A percentile compares a stretch with the other conserved stretches of the same genome.
These are phyloP conservation scores for Alcis repandata DNA, from an alignment of 2,888 invertebrate genomes.

Conservation along the genomic window DNA sequence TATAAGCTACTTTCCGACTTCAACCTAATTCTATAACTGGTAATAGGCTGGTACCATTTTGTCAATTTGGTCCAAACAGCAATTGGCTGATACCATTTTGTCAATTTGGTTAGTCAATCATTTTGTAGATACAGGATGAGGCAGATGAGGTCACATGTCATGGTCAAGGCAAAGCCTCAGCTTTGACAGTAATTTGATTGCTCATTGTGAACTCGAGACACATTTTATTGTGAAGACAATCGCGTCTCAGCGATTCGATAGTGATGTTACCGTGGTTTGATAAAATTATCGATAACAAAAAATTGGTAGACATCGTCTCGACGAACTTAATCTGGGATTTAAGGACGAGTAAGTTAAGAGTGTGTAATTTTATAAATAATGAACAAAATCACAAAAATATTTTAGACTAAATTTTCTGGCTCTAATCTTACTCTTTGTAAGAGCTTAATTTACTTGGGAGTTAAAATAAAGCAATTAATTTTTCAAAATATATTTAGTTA, in stretches of 20 bases:
- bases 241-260: conserved; percentile 59
- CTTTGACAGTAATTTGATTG: conserved; percentile 81
- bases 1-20: too few relatives aligned
- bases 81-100: not conserved
- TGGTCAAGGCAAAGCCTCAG: conserved; percentile 67
- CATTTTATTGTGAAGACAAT: conserved; percentile 79
- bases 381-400: too few relatives aligned
- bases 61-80: not conserved
- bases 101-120: conserved; percentile 26
- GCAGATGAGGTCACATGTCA: conserved; percentile 59
- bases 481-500: too few relatives aligned
- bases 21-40: not conserved
- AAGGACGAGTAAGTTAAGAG: too few relatives aligned
- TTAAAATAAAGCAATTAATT: too few relatives aligned
- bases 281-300: not conserved
- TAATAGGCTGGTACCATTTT: not conserved
- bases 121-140: conserved; percentile 39
- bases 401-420: too few relatives aligned
- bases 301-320: too few relatives aligned
- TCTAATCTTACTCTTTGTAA: too few relatives aligned
- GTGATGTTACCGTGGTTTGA: conserved; percentile 22
- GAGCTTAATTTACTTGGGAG: too few relatives aligned
- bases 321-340: too few relatives aligned
- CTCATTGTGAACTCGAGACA: conserved; percentile 79
- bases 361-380: too few relatives aligned